Evolutionary conservation across 2,113 vertebrate genomes (phyloP).

Genomic region (Atherinomorus stipes): DNA sequence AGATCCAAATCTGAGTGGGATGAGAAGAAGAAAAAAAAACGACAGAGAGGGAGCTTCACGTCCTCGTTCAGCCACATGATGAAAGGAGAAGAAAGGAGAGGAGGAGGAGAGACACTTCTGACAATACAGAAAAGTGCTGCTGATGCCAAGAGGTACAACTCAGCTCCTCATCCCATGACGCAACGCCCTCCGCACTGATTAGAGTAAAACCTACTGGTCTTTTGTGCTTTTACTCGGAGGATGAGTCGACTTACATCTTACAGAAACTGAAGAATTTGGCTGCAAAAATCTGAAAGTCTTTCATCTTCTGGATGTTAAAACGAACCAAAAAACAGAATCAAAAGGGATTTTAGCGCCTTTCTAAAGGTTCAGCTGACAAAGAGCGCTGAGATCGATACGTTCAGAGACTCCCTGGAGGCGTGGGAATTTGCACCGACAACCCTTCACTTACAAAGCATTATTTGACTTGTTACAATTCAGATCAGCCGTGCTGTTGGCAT

Average conservation of each 20-base stretch:
- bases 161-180: slow-evolving; percentile 35
- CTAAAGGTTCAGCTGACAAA: no score
- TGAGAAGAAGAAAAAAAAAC: slow-evolving; percentile 11
- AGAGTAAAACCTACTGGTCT: slow-evolving; percentile 26
- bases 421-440: no score
- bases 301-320: slow-evolving; percentile 1
- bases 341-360: no score
- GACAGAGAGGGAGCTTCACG: not conserved
- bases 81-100: slow-evolving; percentile 52
- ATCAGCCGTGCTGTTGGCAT: no score
- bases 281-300: not conserved
- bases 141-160: slow-evolving; percentile 35
- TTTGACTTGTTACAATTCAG: no score
- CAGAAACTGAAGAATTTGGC: not conserved
- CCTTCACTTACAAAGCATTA: no score
- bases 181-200: slow-evolving; percentile 30
- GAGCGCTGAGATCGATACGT: no score
- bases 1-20: slow-evolving; percentile 35
- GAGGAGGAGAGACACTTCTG: slow-evolving; percentile 43
- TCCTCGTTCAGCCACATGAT: slow-evolving; percentile 50
- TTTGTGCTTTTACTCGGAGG: slow-evolving; percentile 4
- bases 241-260: slow-evolving; percentile 13
- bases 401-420: no score
- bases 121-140: slow-evolving; percentile 48
- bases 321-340: no score